Percentiles rank a stretch among this genome's conserved stretches.
phyloP scores from a whole-genome alignment of 2,888 invertebrate species.

The Ophion ellenae region DNA sequence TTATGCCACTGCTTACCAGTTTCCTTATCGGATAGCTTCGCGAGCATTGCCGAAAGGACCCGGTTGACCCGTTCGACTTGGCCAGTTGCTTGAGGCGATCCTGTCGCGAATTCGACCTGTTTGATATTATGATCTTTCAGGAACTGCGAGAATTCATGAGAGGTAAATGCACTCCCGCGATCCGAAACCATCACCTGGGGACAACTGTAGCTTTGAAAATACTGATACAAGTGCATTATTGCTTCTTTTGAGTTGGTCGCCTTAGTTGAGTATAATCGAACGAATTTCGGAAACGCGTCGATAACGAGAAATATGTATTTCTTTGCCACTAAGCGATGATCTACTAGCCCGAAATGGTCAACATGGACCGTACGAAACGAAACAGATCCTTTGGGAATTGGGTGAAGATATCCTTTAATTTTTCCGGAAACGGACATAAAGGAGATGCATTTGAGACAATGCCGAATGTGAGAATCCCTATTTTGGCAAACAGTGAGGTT shows the following conservation, averaged over 20 bases:
- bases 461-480: constrained; percentile 46
- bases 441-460: constrained; percentile 67
- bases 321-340: constrained; percentile 11
- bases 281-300: constrained; percentile 59
- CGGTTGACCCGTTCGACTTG: no score
- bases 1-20: no score
- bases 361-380: constrained; percentile 60
- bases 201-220: no score
- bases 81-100: no score
- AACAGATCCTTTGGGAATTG: constrained; percentile 65
- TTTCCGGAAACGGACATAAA: constrained; percentile 54
- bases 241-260: constrained; percentile 45
- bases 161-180: no score
- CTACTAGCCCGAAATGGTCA: constrained; percentile 62
- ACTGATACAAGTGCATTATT: constrained; percentile 17
- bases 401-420: constrained; percentile 61
- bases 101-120: no score
- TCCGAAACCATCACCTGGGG: no score
- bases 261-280: constrained; percentile 50
- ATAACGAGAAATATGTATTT: constrained; percentile 54
- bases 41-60: no score
- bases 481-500: constrained; percentile 59
- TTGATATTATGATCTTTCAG: no score
- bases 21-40: no score
- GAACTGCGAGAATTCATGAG: no score